Base-by-base conservation (phyloP, 2,113 vertebrate genomes). In the Aegotheles bennettii region DNA sequence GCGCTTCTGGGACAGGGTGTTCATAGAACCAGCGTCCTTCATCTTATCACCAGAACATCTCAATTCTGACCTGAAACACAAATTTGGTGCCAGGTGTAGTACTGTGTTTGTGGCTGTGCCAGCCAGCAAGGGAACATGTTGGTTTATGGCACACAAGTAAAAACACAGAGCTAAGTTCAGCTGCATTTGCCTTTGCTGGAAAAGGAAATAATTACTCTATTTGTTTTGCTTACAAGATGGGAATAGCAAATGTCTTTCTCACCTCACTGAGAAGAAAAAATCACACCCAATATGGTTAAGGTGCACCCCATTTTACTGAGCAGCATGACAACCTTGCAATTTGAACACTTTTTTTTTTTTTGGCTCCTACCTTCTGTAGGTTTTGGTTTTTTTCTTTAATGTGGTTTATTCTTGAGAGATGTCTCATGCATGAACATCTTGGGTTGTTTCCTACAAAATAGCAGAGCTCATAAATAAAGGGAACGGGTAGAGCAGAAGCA, bases 171-270 rank as follows among this genome's bases (percentile, higher is more conserved):
- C 53, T 68, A 89, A 81, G 57, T 93, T 95, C 80, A 84, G 73
- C 65, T 92, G 78, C 11, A 9, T 92, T 95, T 91, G 84, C 83
- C 64, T 93, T 92, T 95, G 71, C 82, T 94, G 60, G 85, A 76
- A 96, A 95, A 96, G 60, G 83, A 93, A 95, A 82, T 89, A 82
- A 93, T 95, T 90, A 93, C 81, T 92, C 36, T 81, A 21, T 90
- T 95, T 95, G 76, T 78, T 96, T 78, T 89, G 59, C 80, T 91
- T 82, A 60, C 87, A 94, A 80, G 80, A 93, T 92, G 71, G 95
- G 71, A 94, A 93, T 23, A 91, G 73, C 51, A 94, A 97, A 92
- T 63, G 33, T 84, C 60, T 87, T 84, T 92, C 78, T 93, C 94
- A 94, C 79, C 47, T 87, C 76, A 60, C 23, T 42, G 65, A 82